Conservation (phyloP, 2,797 vertebrate genomes). For the Hybognathus amarus region DNA sequence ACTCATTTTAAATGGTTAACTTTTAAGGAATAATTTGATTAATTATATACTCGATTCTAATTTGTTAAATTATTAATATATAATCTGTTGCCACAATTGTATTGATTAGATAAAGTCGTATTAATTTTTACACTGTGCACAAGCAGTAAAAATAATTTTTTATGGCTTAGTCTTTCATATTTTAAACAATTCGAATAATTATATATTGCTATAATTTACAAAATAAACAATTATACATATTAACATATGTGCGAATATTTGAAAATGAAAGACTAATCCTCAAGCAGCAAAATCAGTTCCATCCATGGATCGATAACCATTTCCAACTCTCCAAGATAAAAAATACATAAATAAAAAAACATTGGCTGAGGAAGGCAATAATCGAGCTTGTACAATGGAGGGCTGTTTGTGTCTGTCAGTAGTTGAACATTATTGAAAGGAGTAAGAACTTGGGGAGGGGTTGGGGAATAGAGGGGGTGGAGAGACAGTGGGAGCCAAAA, state of each 20-base stretch:
- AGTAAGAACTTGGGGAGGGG: constrained; percentile 56
- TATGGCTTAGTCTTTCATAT: not conserved
- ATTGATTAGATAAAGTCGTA: too few species aligned
- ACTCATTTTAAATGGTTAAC: too few species aligned
- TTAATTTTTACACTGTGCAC: too few species aligned
- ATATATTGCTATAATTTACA: not conserved
- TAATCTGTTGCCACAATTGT: too few species aligned
- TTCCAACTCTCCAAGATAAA: constrained; percentile 6
- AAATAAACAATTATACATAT: too few species aligned
- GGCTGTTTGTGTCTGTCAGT: constrained; percentile 60
- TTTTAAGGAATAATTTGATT: too few species aligned
- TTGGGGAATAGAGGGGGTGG: constrained; percentile 42
- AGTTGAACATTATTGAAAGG: constrained; percentile 68
- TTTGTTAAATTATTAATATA: too few species aligned
- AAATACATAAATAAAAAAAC: too few species aligned
- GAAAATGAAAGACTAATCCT: not conserved
- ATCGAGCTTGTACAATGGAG: constrained; percentile 41
- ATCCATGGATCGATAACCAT: not conserved
- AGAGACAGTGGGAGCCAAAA: constrained; percentile 58
- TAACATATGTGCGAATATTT: not conserved
- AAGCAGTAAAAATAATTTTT: not conserved
- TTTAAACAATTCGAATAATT: not conserved
- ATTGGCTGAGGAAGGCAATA: constrained; percentile 16
- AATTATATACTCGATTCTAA: too few species aligned
- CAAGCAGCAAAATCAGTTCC: not conserved